A percentile compares a stretch with the other conserved stretches of the same genome.
Conservation (phyloP, 1,140 invertebrate species). For the Chionoecetes opilio region DNA sequence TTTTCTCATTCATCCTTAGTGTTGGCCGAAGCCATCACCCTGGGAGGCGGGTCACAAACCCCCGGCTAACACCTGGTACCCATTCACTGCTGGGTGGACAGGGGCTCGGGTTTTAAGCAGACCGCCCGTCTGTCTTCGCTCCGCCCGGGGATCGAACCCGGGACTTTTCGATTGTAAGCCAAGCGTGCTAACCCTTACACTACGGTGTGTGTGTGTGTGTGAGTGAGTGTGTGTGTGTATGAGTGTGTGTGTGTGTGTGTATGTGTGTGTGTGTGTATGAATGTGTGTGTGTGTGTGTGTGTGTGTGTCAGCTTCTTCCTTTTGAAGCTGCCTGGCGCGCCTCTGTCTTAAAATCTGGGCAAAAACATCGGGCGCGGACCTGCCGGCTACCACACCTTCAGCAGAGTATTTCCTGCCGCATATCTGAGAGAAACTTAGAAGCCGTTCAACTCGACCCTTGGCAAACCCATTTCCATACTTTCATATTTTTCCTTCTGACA, state of each 20-base stretch:
- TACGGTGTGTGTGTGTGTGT: background rate
- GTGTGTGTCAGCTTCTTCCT: background rate
- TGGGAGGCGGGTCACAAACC: too few species aligned
- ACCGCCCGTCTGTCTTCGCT: too few species aligned
- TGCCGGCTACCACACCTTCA: background rate
- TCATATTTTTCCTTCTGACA: background rate
- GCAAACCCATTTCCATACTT: background rate
- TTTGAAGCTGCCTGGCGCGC: background rate
- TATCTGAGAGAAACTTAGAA: background rate
- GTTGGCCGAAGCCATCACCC: too few species aligned
- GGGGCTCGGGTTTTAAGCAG: too few species aligned
- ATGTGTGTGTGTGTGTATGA: background rate
- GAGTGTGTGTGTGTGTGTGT: background rate
- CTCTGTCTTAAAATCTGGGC: background rate
- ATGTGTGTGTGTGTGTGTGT: background rate
- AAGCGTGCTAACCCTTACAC: too few species aligned
- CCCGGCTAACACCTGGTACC: too few species aligned
- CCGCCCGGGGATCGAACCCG: too few species aligned
- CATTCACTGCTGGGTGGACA: too few species aligned
- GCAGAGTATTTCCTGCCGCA: background rate
- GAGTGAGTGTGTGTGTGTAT: background rate
- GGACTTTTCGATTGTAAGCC: too few species aligned
- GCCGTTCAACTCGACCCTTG: background rate
- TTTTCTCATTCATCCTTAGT: too few species aligned
- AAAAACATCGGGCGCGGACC: background rate